Percentiles rank a stretch among this genome's conserved stretches.
Evolutionary conservation across 2,797 vertebrate genomes (phyloP).

Genomic region (Linurgus olivaceus): DNA sequence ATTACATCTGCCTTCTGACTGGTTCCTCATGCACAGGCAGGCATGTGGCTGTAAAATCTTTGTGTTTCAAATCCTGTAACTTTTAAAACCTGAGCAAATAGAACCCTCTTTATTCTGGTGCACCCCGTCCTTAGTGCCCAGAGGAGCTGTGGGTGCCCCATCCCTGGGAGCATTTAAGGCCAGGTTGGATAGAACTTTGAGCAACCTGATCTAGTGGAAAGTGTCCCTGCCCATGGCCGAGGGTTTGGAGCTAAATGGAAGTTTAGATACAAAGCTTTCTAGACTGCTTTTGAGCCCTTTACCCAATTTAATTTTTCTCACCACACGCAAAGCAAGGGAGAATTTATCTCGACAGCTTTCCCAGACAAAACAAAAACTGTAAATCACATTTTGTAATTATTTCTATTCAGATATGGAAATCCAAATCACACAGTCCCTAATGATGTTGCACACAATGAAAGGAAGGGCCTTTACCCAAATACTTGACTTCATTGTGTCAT

Average conservation of each 20-base stretch:
- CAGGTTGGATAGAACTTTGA: neutral
- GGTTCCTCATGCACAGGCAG: neutral
- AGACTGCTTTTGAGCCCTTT: neutral
- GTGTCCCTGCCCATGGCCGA: neutral
- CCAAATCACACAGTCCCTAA: constrained; percentile 36
- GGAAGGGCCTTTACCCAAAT: constrained; percentile 24
- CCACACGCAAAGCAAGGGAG: neutral
- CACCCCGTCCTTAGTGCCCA: neutral
- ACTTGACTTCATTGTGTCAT: constrained; percentile 20
- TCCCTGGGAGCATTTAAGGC: neutral
- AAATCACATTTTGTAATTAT: constrained; percentile 30
- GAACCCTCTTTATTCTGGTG: neutral
- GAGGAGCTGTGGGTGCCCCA: neutral
- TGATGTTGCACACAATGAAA: constrained; percentile 27
- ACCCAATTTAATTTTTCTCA: neutral
- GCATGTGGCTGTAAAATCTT: neutral
- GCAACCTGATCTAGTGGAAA: neutral
- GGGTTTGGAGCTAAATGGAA: neutral
- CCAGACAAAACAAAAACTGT: neutral
- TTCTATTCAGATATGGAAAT: constrained; percentile 41
- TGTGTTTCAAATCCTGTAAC: neutral
- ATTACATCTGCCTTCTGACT: neutral
- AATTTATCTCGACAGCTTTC: constrained; percentile 12
- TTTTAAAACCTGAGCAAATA: neutral
- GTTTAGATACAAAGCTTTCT: neutral